Percentiles rank a stretch among this genome's conserved stretches.
Conservation (phyloP, 2,888 invertebrate genomes). For the Sepioteuthis lessoniana region DNA sequence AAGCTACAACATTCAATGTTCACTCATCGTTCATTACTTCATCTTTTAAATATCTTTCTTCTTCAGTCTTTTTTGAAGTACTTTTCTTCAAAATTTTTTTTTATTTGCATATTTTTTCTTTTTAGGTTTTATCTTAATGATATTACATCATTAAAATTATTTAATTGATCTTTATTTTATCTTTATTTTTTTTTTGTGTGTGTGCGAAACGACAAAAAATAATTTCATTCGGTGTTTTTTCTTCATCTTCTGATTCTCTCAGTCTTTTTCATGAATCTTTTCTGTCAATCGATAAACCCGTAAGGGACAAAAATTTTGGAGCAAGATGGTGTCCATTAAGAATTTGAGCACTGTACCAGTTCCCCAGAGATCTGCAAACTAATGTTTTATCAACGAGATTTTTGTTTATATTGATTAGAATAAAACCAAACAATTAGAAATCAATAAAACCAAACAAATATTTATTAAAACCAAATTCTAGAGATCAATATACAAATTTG, state of each 20-base stretch:
- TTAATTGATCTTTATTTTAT: background rate
- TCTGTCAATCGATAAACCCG: no score
- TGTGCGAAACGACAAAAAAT: background rate
- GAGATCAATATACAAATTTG: no score
- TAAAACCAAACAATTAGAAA: no score
- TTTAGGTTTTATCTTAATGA: background rate
- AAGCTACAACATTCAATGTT: background rate
- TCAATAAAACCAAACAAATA: no score
- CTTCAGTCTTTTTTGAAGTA: background rate
- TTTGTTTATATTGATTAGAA: no score
- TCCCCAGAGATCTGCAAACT: no score
- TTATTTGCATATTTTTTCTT: background rate
- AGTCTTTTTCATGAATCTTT: background rate
- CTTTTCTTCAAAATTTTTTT: background rate
- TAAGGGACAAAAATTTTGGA: no score
- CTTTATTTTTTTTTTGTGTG: background rate
- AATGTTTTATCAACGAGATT: no score
- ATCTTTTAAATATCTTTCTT: background rate
- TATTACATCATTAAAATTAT: background rate
- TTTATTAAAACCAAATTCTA: no score
- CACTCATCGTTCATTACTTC: background rate
- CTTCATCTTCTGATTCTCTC: background rate
- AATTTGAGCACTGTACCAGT: no score
- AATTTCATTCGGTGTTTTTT: background rate
- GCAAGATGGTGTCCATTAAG: no score